Percentiles rank a stretch among this genome's conserved stretches.
Conservation (phyloP, 2,888 invertebrate species). For the Ornithoptera alexandrae region DNA sequence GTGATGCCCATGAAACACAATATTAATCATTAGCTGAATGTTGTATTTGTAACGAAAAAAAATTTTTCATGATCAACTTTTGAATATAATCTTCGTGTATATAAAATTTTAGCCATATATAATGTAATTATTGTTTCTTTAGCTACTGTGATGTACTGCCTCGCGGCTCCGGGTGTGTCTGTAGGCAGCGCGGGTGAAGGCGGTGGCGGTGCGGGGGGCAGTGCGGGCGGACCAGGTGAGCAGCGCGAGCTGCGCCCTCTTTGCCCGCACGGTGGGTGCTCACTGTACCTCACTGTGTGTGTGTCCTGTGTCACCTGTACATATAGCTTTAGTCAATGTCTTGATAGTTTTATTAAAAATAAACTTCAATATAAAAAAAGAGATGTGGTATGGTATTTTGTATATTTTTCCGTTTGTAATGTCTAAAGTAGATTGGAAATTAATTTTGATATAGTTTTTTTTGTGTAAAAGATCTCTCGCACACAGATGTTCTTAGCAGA, state of each 20-base stretch:
- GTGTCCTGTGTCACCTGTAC: conserved; percentile 2
- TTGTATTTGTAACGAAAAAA: no score
- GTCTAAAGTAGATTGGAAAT: no score
- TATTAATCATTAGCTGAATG: no score
- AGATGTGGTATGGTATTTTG: background rate
- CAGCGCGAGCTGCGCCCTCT: conserved; percentile 68
- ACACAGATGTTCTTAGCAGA: no score
- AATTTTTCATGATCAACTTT: no score
- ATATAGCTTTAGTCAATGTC: background rate
- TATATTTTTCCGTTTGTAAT: no score
- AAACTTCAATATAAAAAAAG: background rate
- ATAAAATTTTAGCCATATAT: no score
- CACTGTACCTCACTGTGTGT: conserved; percentile 12
- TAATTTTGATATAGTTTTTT: no score
- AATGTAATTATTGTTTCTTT: background rate
- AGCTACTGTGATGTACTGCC: conserved; percentile 77
- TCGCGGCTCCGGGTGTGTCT: conserved; percentile 54
- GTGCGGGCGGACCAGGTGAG: conserved; percentile 58
- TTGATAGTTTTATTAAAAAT: background rate
- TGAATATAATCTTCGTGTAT: no score
- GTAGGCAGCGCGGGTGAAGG: conserved; percentile 31
- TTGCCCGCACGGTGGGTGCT: conserved; percentile 65
- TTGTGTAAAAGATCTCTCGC: no score
- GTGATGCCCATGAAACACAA: no score
- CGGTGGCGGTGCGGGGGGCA: conserved; percentile 19